Percentiles rank a stretch among this genome's conserved stretches.
Conservation (phyloP, 1,140 invertebrate genomes). For the Sitophilus oryzae region DNA sequence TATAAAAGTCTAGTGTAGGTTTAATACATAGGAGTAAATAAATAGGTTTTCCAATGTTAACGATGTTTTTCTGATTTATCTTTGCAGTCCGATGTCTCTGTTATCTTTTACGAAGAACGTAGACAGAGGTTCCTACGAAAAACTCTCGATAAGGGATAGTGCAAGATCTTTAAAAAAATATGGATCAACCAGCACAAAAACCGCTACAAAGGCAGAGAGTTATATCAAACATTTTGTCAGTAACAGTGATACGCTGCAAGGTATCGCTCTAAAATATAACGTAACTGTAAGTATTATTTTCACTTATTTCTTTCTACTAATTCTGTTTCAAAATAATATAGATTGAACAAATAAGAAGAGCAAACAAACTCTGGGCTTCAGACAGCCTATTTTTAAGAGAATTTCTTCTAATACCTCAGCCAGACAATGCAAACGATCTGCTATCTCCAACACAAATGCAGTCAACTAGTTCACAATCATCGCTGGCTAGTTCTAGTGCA, state of each 20-base stretch:
- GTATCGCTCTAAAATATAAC: slow-evolving; percentile 86
- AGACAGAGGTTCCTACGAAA: slow-evolving; percentile 73
- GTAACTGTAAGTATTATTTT: slow-evolving; percentile 63
- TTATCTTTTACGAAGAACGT: slow-evolving; percentile 19
- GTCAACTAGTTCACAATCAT: slow-evolving; percentile 19
- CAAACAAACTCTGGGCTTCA: slow-evolving; percentile 79
- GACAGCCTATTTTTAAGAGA: slow-evolving; percentile 84
- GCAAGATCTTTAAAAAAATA: slow-evolving; percentile 81
- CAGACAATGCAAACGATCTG: slow-evolving; percentile 52
- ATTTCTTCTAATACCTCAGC: slow-evolving; percentile 68
- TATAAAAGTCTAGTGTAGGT: neutral
- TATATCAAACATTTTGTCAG: slow-evolving; percentile 74
- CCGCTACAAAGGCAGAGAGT: slow-evolving; percentile 54
- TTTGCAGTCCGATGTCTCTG: slow-evolving; percentile 22
- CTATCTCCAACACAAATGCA: slow-evolving; percentile 9
- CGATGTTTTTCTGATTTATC: neutral
- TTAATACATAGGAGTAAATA: neutral
- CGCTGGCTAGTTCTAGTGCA: slow-evolving; percentile 14
- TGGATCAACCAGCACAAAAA: slow-evolving; percentile 71
- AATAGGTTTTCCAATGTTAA: neutral
- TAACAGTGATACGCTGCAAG: slow-evolving; percentile 83
- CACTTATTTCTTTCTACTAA: slow-evolving; percentile 16
- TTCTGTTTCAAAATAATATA: too few species aligned
- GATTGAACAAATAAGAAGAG: slow-evolving; percentile 86
- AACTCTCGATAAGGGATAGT: slow-evolving; percentile 75